phyloP scores from a whole-genome alignment of 2,888 invertebrate genomes.

The Harpagoxenus sublaevis region DNA sequence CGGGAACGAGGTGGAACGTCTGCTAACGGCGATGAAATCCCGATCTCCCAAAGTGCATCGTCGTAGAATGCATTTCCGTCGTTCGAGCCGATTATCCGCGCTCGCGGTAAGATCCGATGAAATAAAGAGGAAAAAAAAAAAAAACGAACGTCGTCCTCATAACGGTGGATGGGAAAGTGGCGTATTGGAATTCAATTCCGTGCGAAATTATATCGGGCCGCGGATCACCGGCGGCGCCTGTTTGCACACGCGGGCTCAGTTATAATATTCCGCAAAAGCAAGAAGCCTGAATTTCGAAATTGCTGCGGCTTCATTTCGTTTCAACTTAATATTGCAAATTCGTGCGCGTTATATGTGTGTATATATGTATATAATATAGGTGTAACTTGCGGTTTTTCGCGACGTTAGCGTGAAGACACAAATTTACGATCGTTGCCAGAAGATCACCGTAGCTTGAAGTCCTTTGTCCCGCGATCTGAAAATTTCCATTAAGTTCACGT shows the following conservation, averaged over 20 bases:
- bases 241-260: conserved; percentile 38
- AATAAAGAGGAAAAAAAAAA: not conserved
- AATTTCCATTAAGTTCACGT: not conserved
- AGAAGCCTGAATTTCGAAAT: conserved; percentile 30
- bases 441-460: conserved; percentile 4
- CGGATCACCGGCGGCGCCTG: conserved; percentile 25
- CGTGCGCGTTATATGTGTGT: not conserved
- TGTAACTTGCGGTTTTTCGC: not conserved
- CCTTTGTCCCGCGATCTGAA: conserved; percentile 24
- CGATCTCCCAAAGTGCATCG: conserved; percentile 32
- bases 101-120: conserved; percentile 8
- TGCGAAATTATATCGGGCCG: conserved; percentile 27
- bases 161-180: conserved; percentile 23
- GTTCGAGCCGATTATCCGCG: conserved; percentile 46
- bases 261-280: conserved; percentile 31
- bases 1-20: conserved; percentile 64
- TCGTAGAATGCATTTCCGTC: conserved; percentile 41
- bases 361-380: not conserved
- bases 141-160: not conserved
- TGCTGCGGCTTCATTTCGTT: conserved; percentile 15
- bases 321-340: not conserved
- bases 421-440: conserved; percentile 34
- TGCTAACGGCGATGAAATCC: conserved; percentile 53
- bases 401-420: conserved; percentile 15
- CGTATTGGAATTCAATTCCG: conserved; percentile 45